phyloP scores from a whole-genome alignment of 1,140 invertebrate genomes.

The Argopecten irradians region DNA sequence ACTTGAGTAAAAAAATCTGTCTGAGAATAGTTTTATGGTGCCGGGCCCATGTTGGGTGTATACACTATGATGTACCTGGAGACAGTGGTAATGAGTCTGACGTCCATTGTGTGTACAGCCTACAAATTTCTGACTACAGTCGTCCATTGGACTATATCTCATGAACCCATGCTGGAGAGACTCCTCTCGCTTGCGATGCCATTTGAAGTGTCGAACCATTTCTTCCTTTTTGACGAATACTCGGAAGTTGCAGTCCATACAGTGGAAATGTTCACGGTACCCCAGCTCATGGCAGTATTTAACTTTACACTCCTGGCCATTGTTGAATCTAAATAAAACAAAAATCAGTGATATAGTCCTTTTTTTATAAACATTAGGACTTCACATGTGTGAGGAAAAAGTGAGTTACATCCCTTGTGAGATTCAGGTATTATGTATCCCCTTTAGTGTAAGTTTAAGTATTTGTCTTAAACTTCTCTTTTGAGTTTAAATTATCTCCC shows the following conservation, averaged over 20 bases:
- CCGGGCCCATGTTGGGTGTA: not conserved
- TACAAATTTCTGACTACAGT: slow-evolving; percentile 87
- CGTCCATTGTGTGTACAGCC: slow-evolving; percentile 95
- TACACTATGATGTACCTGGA: slow-evolving; percentile 82
- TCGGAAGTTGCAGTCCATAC: slow-evolving; percentile 88
- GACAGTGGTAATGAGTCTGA: slow-evolving; percentile 99
- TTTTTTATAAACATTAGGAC: too few relatives aligned
- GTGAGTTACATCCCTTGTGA: too few relatives aligned
- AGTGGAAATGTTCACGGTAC: slow-evolving; percentile 97
- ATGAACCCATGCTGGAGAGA: slow-evolving; percentile 97
- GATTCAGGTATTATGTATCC: too few relatives aligned
- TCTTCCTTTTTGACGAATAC: slow-evolving; percentile 99
- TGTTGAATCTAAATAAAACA: slow-evolving; percentile 80
- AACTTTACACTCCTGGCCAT: slow-evolving; percentile 86
- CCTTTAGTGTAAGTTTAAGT: too few relatives aligned
- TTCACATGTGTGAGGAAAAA: too few relatives aligned
- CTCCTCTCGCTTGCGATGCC: slow-evolving; percentile 99
- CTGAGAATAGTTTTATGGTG: too few relatives aligned
- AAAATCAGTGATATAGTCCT: not conserved
- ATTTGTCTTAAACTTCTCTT: too few relatives aligned
- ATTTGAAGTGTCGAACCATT: slow-evolving; percentile 99
- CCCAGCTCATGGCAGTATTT: slow-evolving; percentile 88
- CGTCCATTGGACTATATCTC: slow-evolving; percentile 93
- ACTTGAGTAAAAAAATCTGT: too few relatives aligned
- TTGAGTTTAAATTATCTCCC: too few relatives aligned